These are phyloP conservation scores for Chirona hameri DNA, from an alignment of 2,888 invertebrate genomes.

Conservation along the genomic window DNA sequence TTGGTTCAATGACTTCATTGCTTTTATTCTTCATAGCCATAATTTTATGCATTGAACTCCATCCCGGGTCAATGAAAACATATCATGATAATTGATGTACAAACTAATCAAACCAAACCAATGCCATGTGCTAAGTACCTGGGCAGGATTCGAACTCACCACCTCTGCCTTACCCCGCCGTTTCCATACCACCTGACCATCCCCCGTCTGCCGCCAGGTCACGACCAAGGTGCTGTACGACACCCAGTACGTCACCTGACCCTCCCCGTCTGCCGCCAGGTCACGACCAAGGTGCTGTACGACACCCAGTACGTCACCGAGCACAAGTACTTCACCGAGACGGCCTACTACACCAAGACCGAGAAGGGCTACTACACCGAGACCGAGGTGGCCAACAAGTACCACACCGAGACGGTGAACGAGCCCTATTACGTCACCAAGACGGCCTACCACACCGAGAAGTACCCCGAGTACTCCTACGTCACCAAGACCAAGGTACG, in stretches of 20 bases:
- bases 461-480: constrained; percentile 28
- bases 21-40: too few relatives aligned
- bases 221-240: too few relatives aligned
- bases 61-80: too few relatives aligned
- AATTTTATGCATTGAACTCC: too few relatives aligned
- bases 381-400: constrained; percentile 31
- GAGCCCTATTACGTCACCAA: constrained; percentile 25
- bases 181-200: too few relatives aligned
- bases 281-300: constrained; percentile 35
- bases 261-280: background rate
- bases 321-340: constrained; percentile 38
- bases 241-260: background rate
- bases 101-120: too few relatives aligned
- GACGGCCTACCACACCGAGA: constrained; percentile 27
- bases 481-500: constrained; percentile 28
- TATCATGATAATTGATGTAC: too few relatives aligned
- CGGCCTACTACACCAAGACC: constrained; percentile 36
- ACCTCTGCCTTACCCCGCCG: too few relatives aligned
- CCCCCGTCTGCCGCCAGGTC: too few relatives aligned
- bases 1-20: too few relatives aligned
- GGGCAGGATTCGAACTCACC: too few relatives aligned
- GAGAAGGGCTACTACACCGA: constrained; percentile 36
- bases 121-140: too few relatives aligned
- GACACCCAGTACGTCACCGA: constrained; percentile 39
- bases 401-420: constrained; percentile 26